Evolutionary conservation across 2,888 invertebrate species (phyloP), one percentile per base, ranked within the genome.

Genomic region (Imbricaverruca yamaguchii): DNA sequence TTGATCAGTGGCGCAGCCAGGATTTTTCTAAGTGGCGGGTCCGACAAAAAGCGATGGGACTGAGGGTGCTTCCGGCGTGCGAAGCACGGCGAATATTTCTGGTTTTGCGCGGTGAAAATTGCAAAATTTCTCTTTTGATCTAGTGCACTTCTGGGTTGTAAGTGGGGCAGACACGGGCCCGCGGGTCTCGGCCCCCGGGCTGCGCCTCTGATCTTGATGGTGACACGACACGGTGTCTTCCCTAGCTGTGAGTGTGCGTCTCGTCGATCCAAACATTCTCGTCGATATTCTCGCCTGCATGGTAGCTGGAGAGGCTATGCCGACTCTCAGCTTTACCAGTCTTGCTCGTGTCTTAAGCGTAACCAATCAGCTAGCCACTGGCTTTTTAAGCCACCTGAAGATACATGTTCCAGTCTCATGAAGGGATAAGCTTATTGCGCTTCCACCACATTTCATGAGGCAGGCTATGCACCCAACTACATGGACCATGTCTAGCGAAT

Each of bases 221-320:
- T 10, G 1, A 7, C 2, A 25, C 12, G 23, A n/a, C 25, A 4
- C 13, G 13, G 13, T 25, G 25, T 67, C 39, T 13, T 25, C 67
- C 39, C 25, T 65, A 23, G 67, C 39, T 67, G 67, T 67, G 13
- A 39, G 10, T 65, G 67, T 67, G 7, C 23, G 67, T 39, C 67
- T 67, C 67, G 67, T 67, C 74, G 74, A 74, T 21, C 55, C 21
- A 15, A 74, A 53, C 53, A 55, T 74, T 74, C 74, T 74, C 74
- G 74, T 74, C 74, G 74, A 74, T 53, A 55, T 53, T 18, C 39
- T 55, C 9, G 53, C 74, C 74, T 74, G 23, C n/a, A n/a, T 55
- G 53, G 74, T 39, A 9, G 8, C 18, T 11, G 13, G 39, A 8
- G 6, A 15, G 15, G 18, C 21, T 18, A n/a, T 39, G 13, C 25